Evolutionary conservation across 2,888 invertebrate species (phyloP).

Genomic region (Thyatira batis): DNA sequence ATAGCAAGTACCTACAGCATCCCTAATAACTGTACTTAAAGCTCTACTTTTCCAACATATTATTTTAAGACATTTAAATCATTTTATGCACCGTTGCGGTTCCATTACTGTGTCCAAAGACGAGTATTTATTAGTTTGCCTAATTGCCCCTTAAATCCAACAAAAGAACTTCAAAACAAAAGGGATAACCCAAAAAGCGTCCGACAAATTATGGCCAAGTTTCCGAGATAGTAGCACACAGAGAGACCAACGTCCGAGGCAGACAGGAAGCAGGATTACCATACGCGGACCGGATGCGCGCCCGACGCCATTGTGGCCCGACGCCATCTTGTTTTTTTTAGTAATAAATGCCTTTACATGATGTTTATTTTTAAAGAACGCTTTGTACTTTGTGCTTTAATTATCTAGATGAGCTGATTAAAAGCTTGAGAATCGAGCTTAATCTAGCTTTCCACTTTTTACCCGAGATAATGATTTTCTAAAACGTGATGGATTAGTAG

Average conservation of each 20-base stretch:
- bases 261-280: conserved; percentile 61
- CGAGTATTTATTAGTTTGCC: not conserved
- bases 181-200: not conserved
- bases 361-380: not conserved
- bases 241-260: conserved; percentile 23
- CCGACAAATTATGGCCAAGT: not conserved
- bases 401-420: not conserved
- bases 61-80: not conserved
- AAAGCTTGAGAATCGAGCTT: not conserved
- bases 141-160: not conserved
- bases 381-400: not conserved
- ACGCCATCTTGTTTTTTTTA: conserved; percentile 61
- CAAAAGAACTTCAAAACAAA: not conserved
- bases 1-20: too few relatives aligned
- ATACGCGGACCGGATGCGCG: conserved; percentile 67
- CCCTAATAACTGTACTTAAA: too few relatives aligned
- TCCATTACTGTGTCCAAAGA: not conserved
- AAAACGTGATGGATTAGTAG: too few relatives aligned
- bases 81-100: not conserved
- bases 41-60: too few relatives aligned
- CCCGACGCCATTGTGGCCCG: conserved; percentile 62
- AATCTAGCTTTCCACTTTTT: too few relatives aligned
- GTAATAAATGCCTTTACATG: not conserved
- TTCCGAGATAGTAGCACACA: conserved; percentile 25
- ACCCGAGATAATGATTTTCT: too few relatives aligned